phyloP scores from a whole-genome alignment of 2,888 invertebrate genomes.

The Cetonia aurata region DNA sequence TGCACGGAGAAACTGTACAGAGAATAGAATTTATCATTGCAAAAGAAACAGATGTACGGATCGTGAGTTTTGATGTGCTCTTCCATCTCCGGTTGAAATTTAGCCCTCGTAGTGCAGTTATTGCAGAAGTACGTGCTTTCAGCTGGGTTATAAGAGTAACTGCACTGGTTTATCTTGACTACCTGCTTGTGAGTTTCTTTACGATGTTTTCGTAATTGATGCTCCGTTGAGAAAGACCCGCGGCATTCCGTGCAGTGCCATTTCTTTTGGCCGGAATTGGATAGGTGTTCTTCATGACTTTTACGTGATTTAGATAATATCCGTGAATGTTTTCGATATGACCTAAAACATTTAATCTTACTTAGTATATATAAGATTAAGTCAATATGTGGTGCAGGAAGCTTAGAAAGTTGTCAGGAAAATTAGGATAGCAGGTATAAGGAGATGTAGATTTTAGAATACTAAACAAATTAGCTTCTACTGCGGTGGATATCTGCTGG shows the following conservation, averaged over 20 bases:
- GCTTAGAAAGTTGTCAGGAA: too few species aligned
- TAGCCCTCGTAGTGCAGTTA: slow-evolving; percentile 47
- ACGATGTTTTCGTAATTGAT: slow-evolving; percentile 68
- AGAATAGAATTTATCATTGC: slow-evolving; percentile 58
- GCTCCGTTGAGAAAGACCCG: slow-evolving; percentile 68
- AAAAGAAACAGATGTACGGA: slow-evolving; percentile 43
- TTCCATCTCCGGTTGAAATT: slow-evolving; percentile 46
- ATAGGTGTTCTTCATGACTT: slow-evolving; percentile 5
- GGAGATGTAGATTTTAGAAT: too few species aligned
- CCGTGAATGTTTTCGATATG: too few species aligned
- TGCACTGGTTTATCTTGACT: slow-evolving; percentile 35
- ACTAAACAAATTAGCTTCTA: too few species aligned
- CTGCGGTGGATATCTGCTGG: too few species aligned
- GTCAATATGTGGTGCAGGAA: too few species aligned
- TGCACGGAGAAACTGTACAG: slow-evolving; percentile 62
- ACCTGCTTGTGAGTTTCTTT: slow-evolving; percentile 62
- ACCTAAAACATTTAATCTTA: too few species aligned
- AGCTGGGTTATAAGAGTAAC: slow-evolving; percentile 53
- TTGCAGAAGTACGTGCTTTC: slow-evolving; percentile 48
- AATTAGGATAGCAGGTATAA: too few species aligned
- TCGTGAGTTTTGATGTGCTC: slow-evolving; percentile 49
- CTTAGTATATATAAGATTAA: too few species aligned
- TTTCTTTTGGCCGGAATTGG: background rate
- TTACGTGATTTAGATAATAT: background rate
- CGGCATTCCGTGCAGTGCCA: slow-evolving; percentile 69